Conservation (phyloP, 2,888 invertebrate genomes). For the Chymomyza amoena region DNA sequence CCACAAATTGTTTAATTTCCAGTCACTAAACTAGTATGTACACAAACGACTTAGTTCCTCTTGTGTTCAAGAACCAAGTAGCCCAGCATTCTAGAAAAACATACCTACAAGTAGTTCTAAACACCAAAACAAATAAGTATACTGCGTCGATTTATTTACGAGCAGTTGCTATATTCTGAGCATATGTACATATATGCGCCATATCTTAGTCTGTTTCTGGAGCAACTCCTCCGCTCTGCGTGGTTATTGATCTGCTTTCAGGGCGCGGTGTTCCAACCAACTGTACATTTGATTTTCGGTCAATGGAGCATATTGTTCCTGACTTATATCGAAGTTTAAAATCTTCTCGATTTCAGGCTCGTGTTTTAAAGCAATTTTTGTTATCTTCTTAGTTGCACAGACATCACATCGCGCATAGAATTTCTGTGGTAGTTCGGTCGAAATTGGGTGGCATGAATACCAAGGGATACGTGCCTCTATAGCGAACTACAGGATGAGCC, state of each 20-base stretch:
- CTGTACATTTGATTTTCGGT: constrained; percentile 18
- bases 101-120: background rate
- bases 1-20: too few species aligned
- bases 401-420: constrained; percentile 13
- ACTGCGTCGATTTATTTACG: background rate
- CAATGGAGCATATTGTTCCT: constrained; percentile 1
- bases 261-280: constrained; percentile 10
- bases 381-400: background rate
- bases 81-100: background rate
- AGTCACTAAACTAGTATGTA: too few species aligned
- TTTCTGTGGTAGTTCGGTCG: constrained; percentile 4
- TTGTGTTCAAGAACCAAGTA: background rate
- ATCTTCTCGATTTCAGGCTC: background rate
- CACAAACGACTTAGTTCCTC: background rate
- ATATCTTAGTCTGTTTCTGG: background rate
- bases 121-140: background rate
- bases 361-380: background rate
- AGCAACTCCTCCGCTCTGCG: background rate
- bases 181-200: background rate
- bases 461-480: background rate
- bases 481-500: background rate
- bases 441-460: background rate
- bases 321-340: background rate
- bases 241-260: background rate
- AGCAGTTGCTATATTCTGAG: background rate